A percentile compares a stretch with the other conserved stretches of the same genome.
phyloP scores from a whole-genome alignment of 2,797 vertebrate species.

The Crypturellus tataupa region DNA sequence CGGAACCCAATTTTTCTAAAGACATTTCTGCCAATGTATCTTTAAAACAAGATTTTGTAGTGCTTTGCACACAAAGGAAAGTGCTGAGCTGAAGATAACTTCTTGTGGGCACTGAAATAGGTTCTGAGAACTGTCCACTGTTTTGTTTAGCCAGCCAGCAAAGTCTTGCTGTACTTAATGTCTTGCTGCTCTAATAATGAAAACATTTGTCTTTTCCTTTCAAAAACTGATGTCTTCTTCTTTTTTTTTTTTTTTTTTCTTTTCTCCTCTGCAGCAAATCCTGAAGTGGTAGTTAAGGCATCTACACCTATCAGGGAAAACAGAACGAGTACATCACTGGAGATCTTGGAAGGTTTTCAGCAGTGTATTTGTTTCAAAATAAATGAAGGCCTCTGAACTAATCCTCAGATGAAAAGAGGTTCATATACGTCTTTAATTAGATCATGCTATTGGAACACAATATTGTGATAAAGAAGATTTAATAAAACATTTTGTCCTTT shows the following conservation, averaged over 20 bases:
- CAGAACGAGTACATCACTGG: constrained; percentile 56
- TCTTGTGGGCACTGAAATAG: neutral
- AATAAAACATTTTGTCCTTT: constrained; percentile 85
- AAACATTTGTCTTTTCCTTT: constrained; percentile 1
- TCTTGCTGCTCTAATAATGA: neutral
- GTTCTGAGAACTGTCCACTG: neutral
- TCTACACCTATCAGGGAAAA: constrained; percentile 69
- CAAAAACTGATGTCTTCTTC: neutral
- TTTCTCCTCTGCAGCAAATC: neutral
- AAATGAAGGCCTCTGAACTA: constrained; percentile 79
- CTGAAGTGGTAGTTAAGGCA: constrained; percentile 52
- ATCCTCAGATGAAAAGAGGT: constrained; percentile 80
- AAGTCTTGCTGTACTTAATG: neutral
- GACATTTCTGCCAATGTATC: accelerated
- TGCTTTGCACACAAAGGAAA: neutral
- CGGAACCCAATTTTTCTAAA: neutral
- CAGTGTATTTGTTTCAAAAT: constrained; percentile 64
- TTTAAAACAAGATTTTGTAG: neutral
- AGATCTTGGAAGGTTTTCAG: constrained; percentile 76
- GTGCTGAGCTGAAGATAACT: neutral
- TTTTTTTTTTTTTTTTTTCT: too few species aligned
- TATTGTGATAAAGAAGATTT: constrained; percentile 84
- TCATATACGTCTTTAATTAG: constrained; percentile 84
- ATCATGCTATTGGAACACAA: constrained; percentile 78
- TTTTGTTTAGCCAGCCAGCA: neutral